Base-by-base conservation (phyloP, 2,888 invertebrate species). In the Limnephilus auricula region DNA sequence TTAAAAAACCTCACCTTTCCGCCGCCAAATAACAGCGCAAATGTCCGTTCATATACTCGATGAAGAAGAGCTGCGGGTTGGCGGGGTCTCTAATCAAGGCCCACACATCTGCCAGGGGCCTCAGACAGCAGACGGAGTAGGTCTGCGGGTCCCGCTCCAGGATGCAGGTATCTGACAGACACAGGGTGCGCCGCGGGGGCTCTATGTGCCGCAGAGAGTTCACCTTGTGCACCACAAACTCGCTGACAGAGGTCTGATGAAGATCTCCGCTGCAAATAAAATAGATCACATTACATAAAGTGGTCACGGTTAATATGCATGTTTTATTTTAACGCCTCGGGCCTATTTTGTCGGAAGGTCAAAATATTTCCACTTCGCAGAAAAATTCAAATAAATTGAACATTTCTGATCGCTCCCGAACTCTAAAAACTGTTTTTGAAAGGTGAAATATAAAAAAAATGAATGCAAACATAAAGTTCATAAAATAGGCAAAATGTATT, bases 91-190 rank as follows among this genome's bases (percentile, higher is more conserved):
- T 96, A 34, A 99, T 97, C 90, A 99, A 95, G 0, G 99, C 98
- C 95, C 99, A 99, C 65, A 99, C 98, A 95, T 99, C 98, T 89
- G 97, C 96, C 65, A 98, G 94, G 0, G 98, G 98, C 89, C 98
- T 96, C 87, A 99, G 96, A 32, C 99, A 99, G 93, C 99, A 97
- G 89, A 99, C 98, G 93, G 98, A 98, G 94, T 99, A 99, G 0
- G 99, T 99, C 94, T 98, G 98, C 2, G 99, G 99, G 95, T 99
- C 99, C 93, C 99, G 96, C 95, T 99, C 99, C 89, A 99, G 95
- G 89, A 99, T 96, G 94, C 99, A 99, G 0, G 98, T 98, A 95
- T 99, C 99, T 0, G 99, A 99, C 32, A 99, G 96, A 94, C 99
- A 99, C 50, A 99, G 96, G 0, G 98, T 98, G 91, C 99, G 97